Conservation (phyloP, 2,113 vertebrate species). For the Proterorhinus semilunaris region DNA sequence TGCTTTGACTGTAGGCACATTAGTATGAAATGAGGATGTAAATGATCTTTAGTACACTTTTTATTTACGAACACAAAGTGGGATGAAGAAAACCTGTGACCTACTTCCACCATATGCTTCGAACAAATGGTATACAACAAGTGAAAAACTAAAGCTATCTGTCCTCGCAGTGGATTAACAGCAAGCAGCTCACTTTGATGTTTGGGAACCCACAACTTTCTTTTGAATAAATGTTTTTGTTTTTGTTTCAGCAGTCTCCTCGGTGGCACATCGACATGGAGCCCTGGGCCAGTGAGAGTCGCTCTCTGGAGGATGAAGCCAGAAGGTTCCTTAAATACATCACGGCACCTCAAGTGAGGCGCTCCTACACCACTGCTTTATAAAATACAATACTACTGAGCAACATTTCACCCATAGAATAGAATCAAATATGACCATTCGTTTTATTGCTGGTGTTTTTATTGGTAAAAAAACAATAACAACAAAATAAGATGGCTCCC, state of each 20-base stretch:
- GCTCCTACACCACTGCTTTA: not conserved
- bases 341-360: constrained; percentile 85
- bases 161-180: constrained; percentile 33
- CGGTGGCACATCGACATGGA: constrained; percentile 90
- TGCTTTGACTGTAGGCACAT: not conserved
- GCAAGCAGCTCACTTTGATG: constrained; percentile 43
- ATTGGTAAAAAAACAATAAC: too few relatives aligned
- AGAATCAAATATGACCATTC: too few relatives aligned
- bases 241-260: constrained; percentile 67
- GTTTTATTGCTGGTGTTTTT: too few relatives aligned
- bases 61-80: constrained; percentile 19
- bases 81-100: constrained; percentile 27
- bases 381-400: too few relatives aligned
- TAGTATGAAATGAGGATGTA: constrained; percentile 20
- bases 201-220: constrained; percentile 19
- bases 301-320: constrained; percentile 86
- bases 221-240: constrained; percentile 1
- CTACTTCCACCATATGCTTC: constrained; percentile 38
- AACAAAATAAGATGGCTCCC: too few relatives aligned
- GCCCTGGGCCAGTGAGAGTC: constrained; percentile 84
- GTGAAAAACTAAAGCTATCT: constrained; percentile 34
- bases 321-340: constrained; percentile 89
- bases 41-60: constrained; percentile 33
- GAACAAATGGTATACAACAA: constrained; percentile 44
- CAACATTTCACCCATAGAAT: too few relatives aligned